phyloP scores from a whole-genome alignment of 1,140 invertebrate genomes.

The Achatina immaculata region DNA sequence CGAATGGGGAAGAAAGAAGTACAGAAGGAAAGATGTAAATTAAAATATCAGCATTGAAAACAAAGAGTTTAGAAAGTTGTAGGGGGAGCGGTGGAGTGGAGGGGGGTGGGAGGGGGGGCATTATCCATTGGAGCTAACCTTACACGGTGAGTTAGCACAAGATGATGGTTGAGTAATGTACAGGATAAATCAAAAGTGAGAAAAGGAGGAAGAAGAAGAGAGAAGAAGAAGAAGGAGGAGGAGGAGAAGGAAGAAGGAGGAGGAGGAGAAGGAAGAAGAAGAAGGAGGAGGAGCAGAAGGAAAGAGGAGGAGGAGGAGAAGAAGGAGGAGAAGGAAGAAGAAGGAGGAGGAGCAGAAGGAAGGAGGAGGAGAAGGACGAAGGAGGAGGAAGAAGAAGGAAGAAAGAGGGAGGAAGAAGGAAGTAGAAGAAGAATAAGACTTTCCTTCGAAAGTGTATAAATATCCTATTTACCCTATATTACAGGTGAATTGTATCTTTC shows the following conservation, averaged over 20 bases:
- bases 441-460: too few relatives aligned
- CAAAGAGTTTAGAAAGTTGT: too few relatives aligned
- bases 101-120: too few relatives aligned
- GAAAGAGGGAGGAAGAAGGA: neutral
- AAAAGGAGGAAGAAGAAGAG: neutral
- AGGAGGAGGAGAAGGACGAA: neutral
- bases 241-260: neutral
- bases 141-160: too few relatives aligned
- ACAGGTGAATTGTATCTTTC: too few relatives aligned
- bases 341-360: neutral
- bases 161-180: too few relatives aligned
- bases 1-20: neutral
- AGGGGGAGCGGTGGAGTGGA: too few relatives aligned
- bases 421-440: neutral
- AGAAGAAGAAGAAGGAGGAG: neutral
- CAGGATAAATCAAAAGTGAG: too few relatives aligned
- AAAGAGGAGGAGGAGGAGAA: neutral
- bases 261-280: neutral
- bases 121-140: too few relatives aligned
- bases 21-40: neutral
- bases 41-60: too few relatives aligned
- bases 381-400: neutral
- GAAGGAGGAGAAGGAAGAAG: neutral
- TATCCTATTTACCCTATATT: too few relatives aligned
- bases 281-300: neutral